These are phyloP conservation scores for Aphelenchoides avenae DNA, from an alignment of 1,140 invertebrate species.

Conservation along the genomic window DNA sequence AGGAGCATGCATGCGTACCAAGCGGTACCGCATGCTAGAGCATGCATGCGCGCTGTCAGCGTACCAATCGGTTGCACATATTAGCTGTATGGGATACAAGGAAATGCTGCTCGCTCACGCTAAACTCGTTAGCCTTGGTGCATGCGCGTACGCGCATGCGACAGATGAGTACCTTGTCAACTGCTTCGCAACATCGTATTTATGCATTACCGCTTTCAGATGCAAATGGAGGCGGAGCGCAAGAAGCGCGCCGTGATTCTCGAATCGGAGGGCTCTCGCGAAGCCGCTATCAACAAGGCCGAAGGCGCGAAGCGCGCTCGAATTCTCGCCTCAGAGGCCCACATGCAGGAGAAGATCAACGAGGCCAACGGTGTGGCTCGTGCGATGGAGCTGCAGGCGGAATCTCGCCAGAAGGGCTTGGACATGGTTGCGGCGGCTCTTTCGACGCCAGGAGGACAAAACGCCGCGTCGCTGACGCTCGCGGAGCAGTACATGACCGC, in stretches of 20 bases:
- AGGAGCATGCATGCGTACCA: too few relatives aligned
- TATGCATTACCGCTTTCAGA: too few relatives aligned
- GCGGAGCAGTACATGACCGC: conserved; percentile 45
- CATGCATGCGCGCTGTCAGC: too few relatives aligned
- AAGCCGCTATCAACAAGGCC: conserved; percentile 94
- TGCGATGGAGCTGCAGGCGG: conserved; percentile 77
- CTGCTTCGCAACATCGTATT: too few relatives aligned
- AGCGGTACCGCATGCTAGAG: too few relatives aligned
- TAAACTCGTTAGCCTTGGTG: too few relatives aligned
- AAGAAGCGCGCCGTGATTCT: conserved; percentile 91
- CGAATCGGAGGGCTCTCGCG: conserved; percentile 79
- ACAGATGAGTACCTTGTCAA: too few relatives aligned
- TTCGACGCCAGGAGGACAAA: conserved; percentile 8
- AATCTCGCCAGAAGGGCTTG: conserved; percentile 71
- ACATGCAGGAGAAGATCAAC: conserved; percentile 75
- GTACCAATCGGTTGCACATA: too few relatives aligned
- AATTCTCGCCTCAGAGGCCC: conserved; percentile 69
- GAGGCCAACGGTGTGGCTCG: conserved; percentile 79
- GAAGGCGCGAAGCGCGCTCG: conserved; percentile 84
- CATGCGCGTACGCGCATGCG: too few relatives aligned
- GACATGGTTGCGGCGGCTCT: conserved; percentile 5
- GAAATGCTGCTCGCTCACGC: too few relatives aligned
- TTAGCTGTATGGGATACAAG: too few relatives aligned
- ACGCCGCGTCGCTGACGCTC: conserved; percentile 28
- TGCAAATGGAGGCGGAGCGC: conserved; percentile 97